Conservation (phyloP, 2,113 vertebrate genomes). For the Piaya cayana region DNA sequence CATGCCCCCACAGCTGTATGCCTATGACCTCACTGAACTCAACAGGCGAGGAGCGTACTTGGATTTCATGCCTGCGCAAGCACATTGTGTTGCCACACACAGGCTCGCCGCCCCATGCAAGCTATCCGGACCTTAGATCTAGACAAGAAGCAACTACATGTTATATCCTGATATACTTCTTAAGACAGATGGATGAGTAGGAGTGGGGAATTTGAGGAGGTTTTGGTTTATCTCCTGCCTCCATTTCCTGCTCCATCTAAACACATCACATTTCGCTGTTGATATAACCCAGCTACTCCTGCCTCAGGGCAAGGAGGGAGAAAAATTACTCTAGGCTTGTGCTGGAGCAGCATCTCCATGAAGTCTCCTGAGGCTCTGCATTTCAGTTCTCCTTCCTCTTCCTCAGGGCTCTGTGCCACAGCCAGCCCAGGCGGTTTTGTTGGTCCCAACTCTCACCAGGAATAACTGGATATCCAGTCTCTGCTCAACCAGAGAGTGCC, state of each 20-base stretch:
- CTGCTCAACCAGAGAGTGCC: not conserved
- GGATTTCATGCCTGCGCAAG: not conserved
- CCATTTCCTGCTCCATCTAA: not conserved
- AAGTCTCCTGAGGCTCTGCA: not conserved
- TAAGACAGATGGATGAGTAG: not conserved
- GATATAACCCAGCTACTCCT: not conserved
- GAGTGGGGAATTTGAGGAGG: not conserved
- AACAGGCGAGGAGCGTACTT: accelerated
- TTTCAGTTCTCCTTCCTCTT: not conserved
- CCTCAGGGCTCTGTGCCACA: accelerated
- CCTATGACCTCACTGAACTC: not conserved
- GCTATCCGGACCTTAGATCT: not conserved
- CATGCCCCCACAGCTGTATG: accelerated
- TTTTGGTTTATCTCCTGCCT: not conserved
- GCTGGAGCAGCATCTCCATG: not conserved
- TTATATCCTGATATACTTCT: not conserved
- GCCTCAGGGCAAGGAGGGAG: not conserved
- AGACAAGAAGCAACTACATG: not conserved
- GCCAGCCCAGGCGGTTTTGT: not conserved
- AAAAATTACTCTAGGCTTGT: not conserved
- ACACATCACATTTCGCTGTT: not conserved
- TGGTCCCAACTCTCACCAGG: not conserved
- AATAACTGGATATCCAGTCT: not conserved
- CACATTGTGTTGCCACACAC: not conserved
- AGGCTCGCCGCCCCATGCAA: accelerated